Conservation (phyloP, 1,140 invertebrate species). For the Druon quercuslanigerum region DNA sequence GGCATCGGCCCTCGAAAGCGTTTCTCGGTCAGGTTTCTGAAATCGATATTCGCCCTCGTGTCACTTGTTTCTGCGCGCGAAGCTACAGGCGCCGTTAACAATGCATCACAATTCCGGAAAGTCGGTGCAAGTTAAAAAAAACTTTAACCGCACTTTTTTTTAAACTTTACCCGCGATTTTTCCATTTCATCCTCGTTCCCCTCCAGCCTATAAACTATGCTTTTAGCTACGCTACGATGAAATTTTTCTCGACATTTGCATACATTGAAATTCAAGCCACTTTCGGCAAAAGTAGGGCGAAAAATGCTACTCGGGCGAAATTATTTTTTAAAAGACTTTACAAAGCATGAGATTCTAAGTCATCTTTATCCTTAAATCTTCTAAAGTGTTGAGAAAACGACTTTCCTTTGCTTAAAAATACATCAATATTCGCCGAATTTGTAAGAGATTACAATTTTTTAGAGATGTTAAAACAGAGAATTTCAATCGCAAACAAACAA, state of each 20-base stretch:
- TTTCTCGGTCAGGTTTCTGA: conserved; percentile 44
- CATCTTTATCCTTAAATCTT: too few species aligned
- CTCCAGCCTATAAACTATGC: conserved; percentile 24
- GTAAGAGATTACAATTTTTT: too few species aligned
- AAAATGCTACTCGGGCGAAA: not conserved
- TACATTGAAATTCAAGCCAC: conserved; percentile 17
- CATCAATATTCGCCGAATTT: too few species aligned
- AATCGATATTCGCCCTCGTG: conserved; percentile 44
- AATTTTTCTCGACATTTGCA: conserved; percentile 20
- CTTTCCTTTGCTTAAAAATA: too few species aligned
- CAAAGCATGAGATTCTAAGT: too few species aligned
- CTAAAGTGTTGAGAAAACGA: too few species aligned
- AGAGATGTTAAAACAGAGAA: too few species aligned
- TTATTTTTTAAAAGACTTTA: too few species aligned
- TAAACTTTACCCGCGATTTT: not conserved
- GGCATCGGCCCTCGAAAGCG: conserved; percentile 36
- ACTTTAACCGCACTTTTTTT: conserved; percentile 6
- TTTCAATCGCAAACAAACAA: too few species aligned
- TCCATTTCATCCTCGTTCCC: conserved; percentile 8
- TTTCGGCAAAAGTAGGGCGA: conserved; percentile 11
- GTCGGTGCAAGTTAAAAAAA: conserved; percentile 22
- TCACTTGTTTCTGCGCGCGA: conserved; percentile 30
- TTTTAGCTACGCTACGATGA: conserved; percentile 26
- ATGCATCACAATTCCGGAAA: conserved; percentile 28
- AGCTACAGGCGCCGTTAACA: conserved; percentile 33